Conservation (phyloP, 1,140 invertebrate genomes). For the Trichogramma pretiosum region DNA sequence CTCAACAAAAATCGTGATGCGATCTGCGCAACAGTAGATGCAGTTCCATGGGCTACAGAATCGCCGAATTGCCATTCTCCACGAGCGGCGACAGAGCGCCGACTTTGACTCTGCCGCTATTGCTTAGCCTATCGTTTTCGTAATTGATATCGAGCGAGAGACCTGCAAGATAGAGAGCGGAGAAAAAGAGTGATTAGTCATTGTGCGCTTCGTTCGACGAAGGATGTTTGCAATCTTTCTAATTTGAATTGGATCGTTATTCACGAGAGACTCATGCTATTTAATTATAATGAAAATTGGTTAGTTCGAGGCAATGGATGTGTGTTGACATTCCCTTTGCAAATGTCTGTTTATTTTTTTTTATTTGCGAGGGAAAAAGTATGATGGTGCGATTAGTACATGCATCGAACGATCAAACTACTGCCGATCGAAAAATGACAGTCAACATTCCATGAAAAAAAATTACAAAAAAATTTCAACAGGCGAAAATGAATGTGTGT, state of each 20-base stretch:
- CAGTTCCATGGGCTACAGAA: slow-evolving; percentile 45
- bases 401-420: too few relatives aligned
- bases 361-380: too few relatives aligned
- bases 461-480: too few relatives aligned
- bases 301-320: neutral
- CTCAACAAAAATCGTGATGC: slow-evolving; percentile 5
- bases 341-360: neutral
- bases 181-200: too few relatives aligned
- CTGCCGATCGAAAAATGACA: too few relatives aligned
- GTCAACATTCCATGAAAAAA: too few relatives aligned
- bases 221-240: neutral
- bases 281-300: neutral
- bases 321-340: neutral
- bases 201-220: too few relatives aligned
- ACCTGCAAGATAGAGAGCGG: slow-evolving; percentile 44
- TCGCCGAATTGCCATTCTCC: slow-evolving; percentile 61
- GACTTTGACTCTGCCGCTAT: slow-evolving; percentile 60
- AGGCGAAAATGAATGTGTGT: neutral
- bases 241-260: neutral
- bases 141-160: slow-evolving; percentile 68
- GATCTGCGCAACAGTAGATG: slow-evolving; percentile 18
- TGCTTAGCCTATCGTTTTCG: slow-evolving; percentile 60
- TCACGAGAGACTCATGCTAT: neutral
- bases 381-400: too few relatives aligned
- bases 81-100: slow-evolving; percentile 72